These are phyloP conservation scores for Lanistes nyassanus DNA, from an alignment of 1,140 invertebrate genomes.

Conservation along the genomic window DNA sequence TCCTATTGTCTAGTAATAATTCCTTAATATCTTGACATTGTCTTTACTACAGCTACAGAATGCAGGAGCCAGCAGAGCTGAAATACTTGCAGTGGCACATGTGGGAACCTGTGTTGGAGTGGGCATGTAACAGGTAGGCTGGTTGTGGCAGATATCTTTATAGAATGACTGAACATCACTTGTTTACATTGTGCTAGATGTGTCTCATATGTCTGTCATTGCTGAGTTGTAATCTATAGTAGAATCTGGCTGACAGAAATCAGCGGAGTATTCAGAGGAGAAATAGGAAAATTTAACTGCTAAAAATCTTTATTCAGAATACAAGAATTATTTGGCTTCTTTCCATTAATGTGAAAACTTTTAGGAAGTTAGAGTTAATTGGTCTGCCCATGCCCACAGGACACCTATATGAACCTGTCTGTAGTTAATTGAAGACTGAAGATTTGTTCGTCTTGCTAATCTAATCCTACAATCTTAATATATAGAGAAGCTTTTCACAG, in stretches of 20 bases:
- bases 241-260: not conserved
- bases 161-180: not conserved
- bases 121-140: constrained; percentile 77
- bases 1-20: not conserved
- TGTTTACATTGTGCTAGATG: not conserved
- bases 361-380: too few relatives aligned
- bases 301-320: too few relatives aligned
- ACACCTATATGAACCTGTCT: too few relatives aligned
- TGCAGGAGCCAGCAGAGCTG: constrained; percentile 68
- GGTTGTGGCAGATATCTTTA: not conserved
- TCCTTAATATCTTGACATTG: not conserved
- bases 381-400: too few relatives aligned
- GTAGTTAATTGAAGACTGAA: too few relatives aligned
- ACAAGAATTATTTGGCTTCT: too few relatives aligned
- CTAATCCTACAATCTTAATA: too few relatives aligned
- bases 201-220: not conserved
- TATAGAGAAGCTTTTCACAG: too few relatives aligned
- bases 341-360: too few relatives aligned
- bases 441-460: too few relatives aligned
- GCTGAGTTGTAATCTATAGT: not conserved
- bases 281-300: not conserved
- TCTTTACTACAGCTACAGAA: constrained; percentile 54
- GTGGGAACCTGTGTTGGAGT: constrained; percentile 89
- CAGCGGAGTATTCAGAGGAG: not conserved
- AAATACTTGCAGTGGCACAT: constrained; percentile 79